Percentiles rank a stretch among this genome's conserved stretches.
phyloP scores from a whole-genome alignment of 2,797 vertebrate species.

The Chelidonichthys spinosus region DNA sequence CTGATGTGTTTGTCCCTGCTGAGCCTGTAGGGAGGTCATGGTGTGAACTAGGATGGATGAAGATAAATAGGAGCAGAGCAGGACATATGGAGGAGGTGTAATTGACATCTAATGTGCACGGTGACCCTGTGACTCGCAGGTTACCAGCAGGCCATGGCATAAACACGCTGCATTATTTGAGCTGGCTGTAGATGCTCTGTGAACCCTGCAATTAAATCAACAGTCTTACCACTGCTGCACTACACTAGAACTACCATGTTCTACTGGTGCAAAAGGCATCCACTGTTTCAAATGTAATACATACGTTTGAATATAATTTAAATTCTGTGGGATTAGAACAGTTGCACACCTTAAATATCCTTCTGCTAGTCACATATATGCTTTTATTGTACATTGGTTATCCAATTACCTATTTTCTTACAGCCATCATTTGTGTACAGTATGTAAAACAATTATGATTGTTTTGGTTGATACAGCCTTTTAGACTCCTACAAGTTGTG shows the following conservation, averaged over 20 bases:
- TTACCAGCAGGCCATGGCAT: conserved; percentile 64
- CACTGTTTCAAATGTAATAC: neutral
- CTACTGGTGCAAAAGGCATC: neutral
- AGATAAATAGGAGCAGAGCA: conserved; percentile 83
- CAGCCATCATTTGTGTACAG: neutral
- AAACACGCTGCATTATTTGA: conserved; percentile 27
- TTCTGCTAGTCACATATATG: neutral
- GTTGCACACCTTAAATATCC: neutral
- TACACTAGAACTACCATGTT: neutral
- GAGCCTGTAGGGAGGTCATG: conserved; percentile 77
- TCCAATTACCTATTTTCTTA: neutral
- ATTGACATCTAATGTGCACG: conserved; percentile 83
- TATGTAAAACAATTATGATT: neutral
- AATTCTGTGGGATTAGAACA: neutral
- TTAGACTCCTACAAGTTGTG: neutral
- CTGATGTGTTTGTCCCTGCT: conserved; percentile 66
- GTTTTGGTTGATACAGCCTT: neutral
- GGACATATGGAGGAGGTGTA: conserved; percentile 79
- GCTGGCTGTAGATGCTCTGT: conserved; percentile 11
- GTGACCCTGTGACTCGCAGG: conserved; percentile 80
- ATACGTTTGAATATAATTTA: neutral
- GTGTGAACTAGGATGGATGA: conserved; percentile 80
- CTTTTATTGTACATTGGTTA: neutral
- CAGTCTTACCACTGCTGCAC: neutral
- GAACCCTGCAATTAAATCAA: conserved; percentile 35